phyloP scores from a whole-genome alignment of 2,797 vertebrate species.

The Tapirus indicus region DNA sequence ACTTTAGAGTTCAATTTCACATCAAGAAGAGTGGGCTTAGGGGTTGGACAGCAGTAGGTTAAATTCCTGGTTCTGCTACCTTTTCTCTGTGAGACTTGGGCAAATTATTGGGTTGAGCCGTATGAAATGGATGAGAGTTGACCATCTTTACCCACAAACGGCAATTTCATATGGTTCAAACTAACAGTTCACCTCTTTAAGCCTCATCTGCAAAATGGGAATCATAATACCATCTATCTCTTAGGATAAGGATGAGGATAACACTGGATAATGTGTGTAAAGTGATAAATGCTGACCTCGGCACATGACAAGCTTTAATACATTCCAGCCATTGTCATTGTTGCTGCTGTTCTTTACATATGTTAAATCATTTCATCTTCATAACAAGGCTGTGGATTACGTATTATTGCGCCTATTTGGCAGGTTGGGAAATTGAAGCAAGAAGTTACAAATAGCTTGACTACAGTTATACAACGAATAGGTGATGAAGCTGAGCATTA shows the following conservation, averaged over 20 bases:
- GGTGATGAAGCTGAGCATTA: neutral
- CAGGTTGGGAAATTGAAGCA: neutral
- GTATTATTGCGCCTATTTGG: too few relatives aligned
- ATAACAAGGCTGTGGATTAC: neutral
- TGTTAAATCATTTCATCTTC: neutral
- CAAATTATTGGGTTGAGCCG: neutral
- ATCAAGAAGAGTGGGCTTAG: neutral
- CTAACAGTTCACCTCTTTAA: neutral
- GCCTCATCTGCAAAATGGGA: neutral
- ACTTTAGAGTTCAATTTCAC: neutral
- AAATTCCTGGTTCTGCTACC: neutral
- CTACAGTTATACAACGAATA: neutral
- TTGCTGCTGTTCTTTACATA: neutral
- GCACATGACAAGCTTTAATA: neutral
- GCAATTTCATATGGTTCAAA: neutral
- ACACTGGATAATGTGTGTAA: accelerated
- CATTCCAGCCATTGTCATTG: too few relatives aligned
- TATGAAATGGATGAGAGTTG: neutral
- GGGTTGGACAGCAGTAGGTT: neutral
- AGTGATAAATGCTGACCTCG: neutral
- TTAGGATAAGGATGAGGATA: neutral
- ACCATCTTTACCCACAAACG: neutral
- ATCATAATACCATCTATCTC: neutral
- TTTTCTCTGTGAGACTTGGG: neutral
- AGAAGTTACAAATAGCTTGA: neutral